These are phyloP conservation scores for Enteromius argenteus DNA, from an alignment of 2,797 vertebrate genomes.

Conservation along the genomic window DNA sequence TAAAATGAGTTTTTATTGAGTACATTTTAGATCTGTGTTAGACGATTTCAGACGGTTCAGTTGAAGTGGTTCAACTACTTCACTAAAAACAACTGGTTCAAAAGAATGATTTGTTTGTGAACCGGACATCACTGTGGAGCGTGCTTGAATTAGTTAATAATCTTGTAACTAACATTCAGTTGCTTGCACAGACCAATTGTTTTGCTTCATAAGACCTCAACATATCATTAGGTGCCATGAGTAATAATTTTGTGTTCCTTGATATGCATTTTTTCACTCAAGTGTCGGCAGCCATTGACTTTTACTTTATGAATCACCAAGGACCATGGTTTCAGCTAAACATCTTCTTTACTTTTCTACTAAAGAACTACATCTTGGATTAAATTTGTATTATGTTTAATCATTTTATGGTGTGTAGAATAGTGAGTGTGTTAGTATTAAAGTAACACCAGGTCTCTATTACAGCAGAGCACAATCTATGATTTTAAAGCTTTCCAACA, in stretches of 20 bases:
- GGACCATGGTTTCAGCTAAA: not conserved
- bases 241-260: not conserved
- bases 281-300: not conserved
- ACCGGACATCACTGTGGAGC: no score
- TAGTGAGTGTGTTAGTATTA: not conserved
- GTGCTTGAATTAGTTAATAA: not conserved
- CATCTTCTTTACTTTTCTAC: not conserved
- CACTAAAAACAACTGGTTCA: not conserved
- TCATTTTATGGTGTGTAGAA: not conserved
- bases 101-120: not conserved
- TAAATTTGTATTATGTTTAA: not conserved
- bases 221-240: not conserved
- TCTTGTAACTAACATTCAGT: not conserved
- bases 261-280: not conserved
- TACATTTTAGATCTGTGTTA: not conserved
- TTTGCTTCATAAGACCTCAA: not conserved
- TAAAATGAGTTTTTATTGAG: no score
- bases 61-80: not conserved
- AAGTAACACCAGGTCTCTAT: not conserved
- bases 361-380: not conserved
- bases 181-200: not conserved
- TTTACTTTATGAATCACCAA: not conserved
- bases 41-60: not conserved
- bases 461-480: not conserved
- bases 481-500: conserved; percentile 36